These are phyloP conservation scores for Drosophila algonquin DNA, from an alignment of 2,888 invertebrate species.

Conservation along the genomic window DNA sequence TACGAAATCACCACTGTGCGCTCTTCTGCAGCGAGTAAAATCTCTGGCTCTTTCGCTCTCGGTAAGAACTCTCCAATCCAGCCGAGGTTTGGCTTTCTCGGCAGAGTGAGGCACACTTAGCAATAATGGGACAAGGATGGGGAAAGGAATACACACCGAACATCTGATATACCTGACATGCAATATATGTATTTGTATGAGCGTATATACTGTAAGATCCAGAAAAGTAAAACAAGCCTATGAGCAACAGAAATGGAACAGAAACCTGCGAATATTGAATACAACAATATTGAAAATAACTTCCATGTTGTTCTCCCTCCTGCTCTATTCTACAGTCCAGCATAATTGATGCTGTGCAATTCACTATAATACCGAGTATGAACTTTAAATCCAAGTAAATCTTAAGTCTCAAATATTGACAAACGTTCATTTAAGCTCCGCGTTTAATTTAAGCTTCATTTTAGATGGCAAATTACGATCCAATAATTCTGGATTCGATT, in stretches of 20 bases:
- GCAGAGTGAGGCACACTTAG: neutral
- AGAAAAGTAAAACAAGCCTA: too few relatives aligned
- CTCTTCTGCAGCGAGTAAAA: constrained; percentile 57
- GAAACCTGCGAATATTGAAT: too few relatives aligned
- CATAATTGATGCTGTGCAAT: too few relatives aligned
- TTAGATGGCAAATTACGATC: constrained; percentile 44
- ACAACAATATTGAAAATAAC: too few relatives aligned
- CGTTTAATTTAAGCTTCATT: constrained; percentile 43
- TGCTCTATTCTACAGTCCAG: too few relatives aligned
- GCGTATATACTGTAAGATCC: neutral
- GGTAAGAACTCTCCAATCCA: constrained; percentile 49
- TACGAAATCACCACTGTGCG: constrained; percentile 75
- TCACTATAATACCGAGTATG: too few relatives aligned
- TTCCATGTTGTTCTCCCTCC: too few relatives aligned
- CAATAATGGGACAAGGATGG: constrained; percentile 1
- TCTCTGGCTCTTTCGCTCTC: constrained; percentile 68
- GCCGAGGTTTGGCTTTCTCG: constrained; percentile 21
- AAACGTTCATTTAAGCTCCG: neutral
- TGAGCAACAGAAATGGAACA: too few relatives aligned
- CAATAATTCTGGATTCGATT: constrained; percentile 63
- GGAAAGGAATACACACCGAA: constrained; percentile 16
- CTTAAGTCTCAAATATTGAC: neutral
- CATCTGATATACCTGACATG: constrained; percentile 17
- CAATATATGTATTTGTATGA: neutral
- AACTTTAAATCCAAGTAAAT: too few relatives aligned